Conservation (phyloP, 2,888 invertebrate species). For the Nymphalis c-album region DNA sequence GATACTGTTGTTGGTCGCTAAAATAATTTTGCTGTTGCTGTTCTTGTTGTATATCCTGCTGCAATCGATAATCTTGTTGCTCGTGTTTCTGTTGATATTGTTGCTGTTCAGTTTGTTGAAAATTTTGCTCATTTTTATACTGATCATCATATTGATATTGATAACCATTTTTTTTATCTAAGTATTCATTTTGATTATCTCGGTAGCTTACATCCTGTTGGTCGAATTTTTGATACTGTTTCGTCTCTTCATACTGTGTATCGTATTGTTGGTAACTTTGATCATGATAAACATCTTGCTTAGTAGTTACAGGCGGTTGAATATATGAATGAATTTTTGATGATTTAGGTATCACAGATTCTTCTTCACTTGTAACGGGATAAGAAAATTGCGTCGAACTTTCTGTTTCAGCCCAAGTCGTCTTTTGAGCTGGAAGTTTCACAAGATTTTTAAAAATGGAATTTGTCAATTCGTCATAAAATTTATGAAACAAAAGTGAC, state of each 20-base stretch:
- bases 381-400: conserved; percentile 65
- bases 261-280: conserved; percentile 60
- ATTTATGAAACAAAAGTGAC: conserved; percentile 50
- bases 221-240: conserved; percentile 45
- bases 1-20: conserved; percentile 39
- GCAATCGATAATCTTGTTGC: conserved; percentile 32
- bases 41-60: conserved; percentile 43
- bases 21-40: conserved; percentile 46
- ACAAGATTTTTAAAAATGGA: conserved; percentile 57
- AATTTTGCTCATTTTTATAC: conserved; percentile 31
- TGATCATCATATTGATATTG: conserved; percentile 40
- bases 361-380: conserved; percentile 62
- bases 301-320: conserved; percentile 61
- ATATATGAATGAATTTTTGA: conserved; percentile 61
- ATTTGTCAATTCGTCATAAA: conserved; percentile 54
- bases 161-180: conserved; percentile 47
- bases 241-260: conserved; percentile 49
- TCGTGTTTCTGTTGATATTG: conserved; percentile 35
- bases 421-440: conserved; percentile 74
- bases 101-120: conserved; percentile 41
- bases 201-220: conserved; percentile 40
- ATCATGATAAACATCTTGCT: conserved; percentile 57
- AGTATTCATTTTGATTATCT: conserved; percentile 43
- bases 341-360: conserved; percentile 60
- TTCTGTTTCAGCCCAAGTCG: conserved; percentile 71